These are phyloP conservation scores for Cryptomyrus ogoouensis DNA, from an alignment of 2,113 vertebrate genomes.

Conservation along the genomic window DNA sequence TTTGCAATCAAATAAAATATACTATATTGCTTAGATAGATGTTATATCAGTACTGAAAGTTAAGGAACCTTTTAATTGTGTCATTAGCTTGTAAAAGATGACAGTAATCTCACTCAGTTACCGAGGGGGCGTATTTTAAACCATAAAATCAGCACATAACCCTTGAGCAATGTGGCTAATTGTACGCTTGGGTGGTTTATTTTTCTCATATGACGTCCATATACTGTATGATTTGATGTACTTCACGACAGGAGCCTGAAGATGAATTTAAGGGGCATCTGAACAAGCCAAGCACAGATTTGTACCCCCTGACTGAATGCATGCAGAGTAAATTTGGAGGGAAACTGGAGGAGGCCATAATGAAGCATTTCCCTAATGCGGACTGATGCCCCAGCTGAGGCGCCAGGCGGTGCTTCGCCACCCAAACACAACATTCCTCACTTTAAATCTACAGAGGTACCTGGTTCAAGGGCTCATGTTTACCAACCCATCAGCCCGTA, in stretches of 20 bases:
- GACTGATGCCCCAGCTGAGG: not conserved
- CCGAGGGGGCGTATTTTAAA: not conserved
- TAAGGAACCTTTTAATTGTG: not conserved
- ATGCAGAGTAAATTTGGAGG: not conserved
- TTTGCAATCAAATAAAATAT: not conserved
- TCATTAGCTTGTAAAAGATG: not conserved
- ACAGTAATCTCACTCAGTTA: not conserved
- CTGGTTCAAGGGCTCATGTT: not conserved
- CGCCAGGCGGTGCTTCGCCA: not conserved
- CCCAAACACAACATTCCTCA: not conserved
- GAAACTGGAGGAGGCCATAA: not conserved
- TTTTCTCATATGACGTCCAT: not conserved
- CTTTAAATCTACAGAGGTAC: not conserved
- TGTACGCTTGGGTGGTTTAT: not conserved
- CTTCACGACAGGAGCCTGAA: not conserved
- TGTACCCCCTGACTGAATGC: not conserved
- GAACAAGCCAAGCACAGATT: not conserved
- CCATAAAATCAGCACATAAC: not conserved
- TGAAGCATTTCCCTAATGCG: not conserved
- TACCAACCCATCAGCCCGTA: too few species aligned
- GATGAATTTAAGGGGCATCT: not conserved
- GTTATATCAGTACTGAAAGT: not conserved
- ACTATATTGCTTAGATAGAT: not conserved
- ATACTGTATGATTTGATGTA: not conserved
- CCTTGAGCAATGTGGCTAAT: not conserved